Percentiles rank a stretch among this genome's conserved stretches.
Conservation (phyloP, 2,888 invertebrate genomes). For the Hofmannophila pseudospretella region DNA sequence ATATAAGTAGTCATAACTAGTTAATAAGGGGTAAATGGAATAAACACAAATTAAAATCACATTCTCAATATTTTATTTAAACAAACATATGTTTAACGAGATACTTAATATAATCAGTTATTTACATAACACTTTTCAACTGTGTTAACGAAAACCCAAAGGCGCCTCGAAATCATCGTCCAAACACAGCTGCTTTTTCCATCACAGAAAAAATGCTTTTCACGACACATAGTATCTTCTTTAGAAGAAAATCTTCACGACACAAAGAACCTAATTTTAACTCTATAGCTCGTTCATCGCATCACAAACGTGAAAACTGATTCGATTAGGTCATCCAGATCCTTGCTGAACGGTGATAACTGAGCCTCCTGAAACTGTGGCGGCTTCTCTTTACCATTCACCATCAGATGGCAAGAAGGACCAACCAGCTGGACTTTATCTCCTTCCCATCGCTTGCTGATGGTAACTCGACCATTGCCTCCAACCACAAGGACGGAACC, state of each 20-base stretch:
- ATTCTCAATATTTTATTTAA: too few species aligned
- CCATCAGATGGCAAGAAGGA: constrained; percentile 49
- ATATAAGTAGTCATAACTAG: too few species aligned
- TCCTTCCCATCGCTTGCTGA: constrained; percentile 50
- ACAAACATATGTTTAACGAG: too few species aligned
- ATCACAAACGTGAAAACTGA: constrained; percentile 69
- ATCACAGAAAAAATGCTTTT: background rate
- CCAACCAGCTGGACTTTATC: constrained; percentile 59
- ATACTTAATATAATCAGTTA: too few species aligned
- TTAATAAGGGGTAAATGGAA: too few species aligned
- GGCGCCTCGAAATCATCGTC: background rate
- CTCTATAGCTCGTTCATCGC: constrained; percentile 44
- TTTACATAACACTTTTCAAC: background rate
- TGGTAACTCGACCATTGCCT: constrained; percentile 49
- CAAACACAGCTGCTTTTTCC: background rate
- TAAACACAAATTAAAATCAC: too few species aligned
- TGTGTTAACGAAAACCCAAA: background rate
- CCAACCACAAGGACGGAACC: constrained; percentile 63
- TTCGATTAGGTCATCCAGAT: constrained; percentile 67
- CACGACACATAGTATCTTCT: too few species aligned
- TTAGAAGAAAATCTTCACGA: constrained; percentile 9
- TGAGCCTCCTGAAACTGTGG: constrained; percentile 54
- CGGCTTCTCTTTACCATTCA: constrained; percentile 55
- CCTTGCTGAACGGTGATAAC: constrained; percentile 67
- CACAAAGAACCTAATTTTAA: constrained; percentile 5